A percentile compares a stretch with the other conserved stretches of the same genome.
Evolutionary conservation across 1,140 invertebrate genomes (phyloP).

Genomic region (Ceratosolen fusciceps): DNA sequence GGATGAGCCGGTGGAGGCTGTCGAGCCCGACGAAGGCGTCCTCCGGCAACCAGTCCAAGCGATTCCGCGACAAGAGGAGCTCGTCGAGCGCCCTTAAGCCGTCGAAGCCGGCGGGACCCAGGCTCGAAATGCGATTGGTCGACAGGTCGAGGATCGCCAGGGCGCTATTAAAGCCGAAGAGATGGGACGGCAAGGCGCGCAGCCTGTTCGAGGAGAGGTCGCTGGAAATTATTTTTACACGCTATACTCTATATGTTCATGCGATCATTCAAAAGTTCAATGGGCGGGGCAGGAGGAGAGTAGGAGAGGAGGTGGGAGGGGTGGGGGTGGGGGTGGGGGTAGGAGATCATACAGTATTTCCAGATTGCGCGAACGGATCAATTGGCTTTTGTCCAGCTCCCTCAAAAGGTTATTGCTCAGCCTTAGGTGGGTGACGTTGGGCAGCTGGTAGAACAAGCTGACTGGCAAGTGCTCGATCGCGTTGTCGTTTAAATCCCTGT

Average conservation of each 20-base stretch:
- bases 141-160: slow-evolving; percentile 71
- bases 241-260: too few relatives aligned
- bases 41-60: slow-evolving; percentile 64
- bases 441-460: slow-evolving; percentile 80
- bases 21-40: slow-evolving; percentile 76
- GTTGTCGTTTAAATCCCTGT: slow-evolving; percentile 84
- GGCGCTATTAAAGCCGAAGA: slow-evolving; percentile 65
- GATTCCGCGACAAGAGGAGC: slow-evolving; percentile 71
- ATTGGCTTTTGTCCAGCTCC: slow-evolving; percentile 78
- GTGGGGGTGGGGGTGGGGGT: too few relatives aligned
- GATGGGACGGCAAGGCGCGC: slow-evolving; percentile 71
- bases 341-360: slow-evolving; percentile 73
- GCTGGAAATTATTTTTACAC: too few relatives aligned
- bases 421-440: slow-evolving; percentile 79
- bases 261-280: too few relatives aligned
- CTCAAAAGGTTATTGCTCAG: slow-evolving; percentile 82
- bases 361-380: slow-evolving; percentile 77
- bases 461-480: slow-evolving; percentile 82
- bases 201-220: slow-evolving; percentile 84
- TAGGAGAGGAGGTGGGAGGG: too few relatives aligned
- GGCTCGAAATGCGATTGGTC: slow-evolving; percentile 65
- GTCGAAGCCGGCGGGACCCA: slow-evolving; percentile 66
- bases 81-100: slow-evolving; percentile 69
- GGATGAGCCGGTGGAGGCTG: slow-evolving; percentile 77
- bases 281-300: too few relatives aligned